Base-by-base conservation (phyloP, 2,797 vertebrate genomes). In the Odontamblyopus lacepedii region DNA sequence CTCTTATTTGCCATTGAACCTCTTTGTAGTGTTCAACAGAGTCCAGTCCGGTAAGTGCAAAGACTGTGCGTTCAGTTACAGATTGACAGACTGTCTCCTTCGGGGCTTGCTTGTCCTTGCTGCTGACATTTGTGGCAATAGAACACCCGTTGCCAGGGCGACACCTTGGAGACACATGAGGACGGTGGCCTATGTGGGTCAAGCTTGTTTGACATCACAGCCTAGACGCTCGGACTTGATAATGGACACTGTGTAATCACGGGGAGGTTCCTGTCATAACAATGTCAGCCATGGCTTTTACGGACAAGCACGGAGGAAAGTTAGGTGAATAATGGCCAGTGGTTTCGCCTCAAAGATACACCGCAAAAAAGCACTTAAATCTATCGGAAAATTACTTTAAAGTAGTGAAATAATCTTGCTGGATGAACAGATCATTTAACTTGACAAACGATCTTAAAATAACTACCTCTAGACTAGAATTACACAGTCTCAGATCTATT, bases 121-220 rank as follows among this genome's bases (percentile, higher is more conserved):
- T 48, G 76, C 72, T 78, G 80, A 86, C 85, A 85, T 86, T 78
- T 82, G 75, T 0, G 9, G 82, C 82, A 72, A 76, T 83, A 35
- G 76, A 82, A 83, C 70, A 75, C 71, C 75, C 29, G 82, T 89
- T 85, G 76, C 88, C 67, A 75, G 27, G 69, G 86, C 59, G 77
- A 90, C 86, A 84, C 85, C 82, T 87, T 73, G 75, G 82, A 82
- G 78, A 83, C 70, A 61, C 76, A 73, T 79, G 32, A 6, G 71
- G 77, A 57, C 76, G 27, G 63, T 65, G 63, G 75, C 77, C 76
- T 62, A 85, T 89, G 79, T 88, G 85, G 86, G 86, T 89, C 86
- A 81, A 73, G 70, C 74, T 68, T 61, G 66, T 83, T 78, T 78
- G 76, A 75, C 64, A 70, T 76, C 53, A 72, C 67, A 16, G 66